phyloP scores from a whole-genome alignment of 2,113 vertebrate species.

The Leptobrachium ailaonicum region DNA sequence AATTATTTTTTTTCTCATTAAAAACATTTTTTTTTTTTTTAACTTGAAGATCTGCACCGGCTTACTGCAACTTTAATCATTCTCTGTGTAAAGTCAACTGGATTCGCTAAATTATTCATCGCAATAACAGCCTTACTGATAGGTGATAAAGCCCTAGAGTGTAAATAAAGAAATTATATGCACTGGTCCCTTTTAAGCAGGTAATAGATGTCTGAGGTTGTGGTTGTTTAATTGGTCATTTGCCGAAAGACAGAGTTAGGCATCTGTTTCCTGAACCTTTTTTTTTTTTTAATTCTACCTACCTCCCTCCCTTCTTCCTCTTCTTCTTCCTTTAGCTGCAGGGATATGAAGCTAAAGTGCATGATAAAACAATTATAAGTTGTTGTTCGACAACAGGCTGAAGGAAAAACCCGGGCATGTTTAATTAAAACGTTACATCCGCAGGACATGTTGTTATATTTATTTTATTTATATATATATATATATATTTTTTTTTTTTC shows the following conservation, averaged over 20 bases:
- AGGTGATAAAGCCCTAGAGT: slow-evolving; percentile 56
- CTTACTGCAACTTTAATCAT: slow-evolving; percentile 13
- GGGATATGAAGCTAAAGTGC: slow-evolving; percentile 42
- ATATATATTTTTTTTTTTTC: neutral
- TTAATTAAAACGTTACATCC: slow-evolving; percentile 36
- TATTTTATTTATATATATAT: too few species aligned
- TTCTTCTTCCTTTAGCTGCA: slow-evolving; percentile 3
- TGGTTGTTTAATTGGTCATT: slow-evolving; percentile 56
- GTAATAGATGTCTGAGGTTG: slow-evolving; percentile 54
- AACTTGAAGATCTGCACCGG: neutral
- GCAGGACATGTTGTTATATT: neutral
- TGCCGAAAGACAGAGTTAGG: slow-evolving; percentile 55
- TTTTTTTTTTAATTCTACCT: neutral
- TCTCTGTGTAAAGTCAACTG: slow-evolving; percentile 49
- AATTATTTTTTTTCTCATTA: too few species aligned
- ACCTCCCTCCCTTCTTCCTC: too few species aligned
- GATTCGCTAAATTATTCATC: slow-evolving; percentile 63
- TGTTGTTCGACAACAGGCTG: neutral
- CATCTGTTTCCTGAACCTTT: slow-evolving; percentile 50
- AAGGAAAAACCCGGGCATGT: slow-evolving; percentile 19
- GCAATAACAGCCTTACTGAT: slow-evolving; percentile 56
- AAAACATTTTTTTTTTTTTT: neutral
- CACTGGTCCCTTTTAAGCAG: slow-evolving; percentile 59
- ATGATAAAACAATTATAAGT: slow-evolving; percentile 31
- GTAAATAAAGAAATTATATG: slow-evolving; percentile 63